Percentiles rank a stretch among this genome's conserved stretches.
These are phyloP conservation scores for Microctenopoma stevenorrisi DNA, from an alignment of 2,797 vertebrate genomes.

Conservation along the genomic window DNA sequence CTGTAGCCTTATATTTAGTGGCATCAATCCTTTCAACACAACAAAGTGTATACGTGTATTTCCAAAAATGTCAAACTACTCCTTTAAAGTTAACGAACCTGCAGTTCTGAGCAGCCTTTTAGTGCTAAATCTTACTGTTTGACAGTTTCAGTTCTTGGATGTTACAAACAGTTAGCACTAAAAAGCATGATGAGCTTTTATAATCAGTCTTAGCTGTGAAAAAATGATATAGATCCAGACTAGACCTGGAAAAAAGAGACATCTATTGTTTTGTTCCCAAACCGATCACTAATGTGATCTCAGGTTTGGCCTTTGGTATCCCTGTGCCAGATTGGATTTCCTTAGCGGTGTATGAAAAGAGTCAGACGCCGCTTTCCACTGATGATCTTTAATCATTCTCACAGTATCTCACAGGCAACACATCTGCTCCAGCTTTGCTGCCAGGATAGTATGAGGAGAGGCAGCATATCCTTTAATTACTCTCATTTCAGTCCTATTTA, in stretches of 20 bases:
- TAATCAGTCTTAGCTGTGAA: not conserved
- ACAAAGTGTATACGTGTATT: too few relatives aligned
- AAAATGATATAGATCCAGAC: not conserved
- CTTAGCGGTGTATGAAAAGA: slow-evolving; percentile 39
- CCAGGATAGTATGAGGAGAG: slow-evolving; percentile 68
- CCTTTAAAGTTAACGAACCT: not conserved
- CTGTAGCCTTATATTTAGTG: too few relatives aligned
- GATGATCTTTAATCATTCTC: slow-evolving; percentile 72
- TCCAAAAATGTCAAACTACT: not conserved
- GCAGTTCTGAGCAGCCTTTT: not conserved
- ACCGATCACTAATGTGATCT: slow-evolving; percentile 7
- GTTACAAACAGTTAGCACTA: not conserved
- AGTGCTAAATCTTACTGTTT: not conserved
- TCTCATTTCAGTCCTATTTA: slow-evolving; percentile 69
- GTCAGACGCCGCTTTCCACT: slow-evolving; percentile 58
- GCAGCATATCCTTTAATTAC: slow-evolving; percentile 77
- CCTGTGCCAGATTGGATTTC: slow-evolving; percentile 16
- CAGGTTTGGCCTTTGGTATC: slow-evolving; percentile 4
- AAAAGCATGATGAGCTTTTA: not conserved
- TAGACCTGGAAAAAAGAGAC: not conserved
- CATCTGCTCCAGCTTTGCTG: slow-evolving; percentile 74
- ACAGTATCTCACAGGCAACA: slow-evolving; percentile 67
- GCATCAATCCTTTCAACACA: too few relatives aligned
- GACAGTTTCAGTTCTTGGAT: not conserved
- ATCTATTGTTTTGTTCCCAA: slow-evolving; percentile 12